Percentiles rank a stretch among this genome's conserved stretches.
Evolutionary conservation across 1,140 invertebrate species (phyloP).

Genomic region (Drosophila kikkawai): DNA sequence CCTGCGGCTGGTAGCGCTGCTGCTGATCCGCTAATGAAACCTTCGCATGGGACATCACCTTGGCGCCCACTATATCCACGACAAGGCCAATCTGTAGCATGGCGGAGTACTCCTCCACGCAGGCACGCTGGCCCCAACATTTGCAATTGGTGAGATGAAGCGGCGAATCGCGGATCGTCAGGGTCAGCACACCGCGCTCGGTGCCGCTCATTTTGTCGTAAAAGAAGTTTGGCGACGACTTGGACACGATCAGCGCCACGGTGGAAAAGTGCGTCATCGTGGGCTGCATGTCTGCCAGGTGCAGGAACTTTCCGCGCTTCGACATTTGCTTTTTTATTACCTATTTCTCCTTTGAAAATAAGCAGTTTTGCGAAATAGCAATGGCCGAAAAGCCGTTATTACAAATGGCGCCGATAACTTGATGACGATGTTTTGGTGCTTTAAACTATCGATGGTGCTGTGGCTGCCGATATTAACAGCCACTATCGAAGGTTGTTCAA

Average conservation of each 20-base stretch:
- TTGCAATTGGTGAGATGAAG: constrained; percentile 71
- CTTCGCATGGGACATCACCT: constrained; percentile 30
- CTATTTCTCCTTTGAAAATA: not conserved
- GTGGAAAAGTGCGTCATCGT: constrained; percentile 58
- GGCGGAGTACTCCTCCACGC: constrained; percentile 59
- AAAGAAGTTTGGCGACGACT: constrained; percentile 66
- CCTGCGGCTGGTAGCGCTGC: constrained; percentile 86
- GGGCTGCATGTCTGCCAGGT: constrained; percentile 47
- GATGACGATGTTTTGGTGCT: not conserved
- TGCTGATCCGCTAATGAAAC: constrained; percentile 40
- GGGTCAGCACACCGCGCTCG: constrained; percentile 65
- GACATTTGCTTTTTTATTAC: constrained; percentile 9
- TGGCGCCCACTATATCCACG: constrained; percentile 60
- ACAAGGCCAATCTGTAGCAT: constrained; percentile 69
- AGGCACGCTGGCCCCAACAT: constrained; percentile 65
- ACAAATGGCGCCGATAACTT: constrained; percentile 10
- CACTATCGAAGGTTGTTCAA: not conserved
- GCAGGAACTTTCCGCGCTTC: constrained; percentile 9
- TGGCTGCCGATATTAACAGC: not conserved
- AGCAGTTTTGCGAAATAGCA: not conserved
- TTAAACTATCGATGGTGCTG: not conserved
- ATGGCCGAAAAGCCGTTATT: constrained; percentile 25
- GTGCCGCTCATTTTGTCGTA: constrained; percentile 51
- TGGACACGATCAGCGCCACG: constrained; percentile 66
- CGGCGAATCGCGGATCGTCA: constrained; percentile 71